A percentile compares a stretch with the other conserved stretches of the same genome.
These are phyloP conservation scores for Archilochus colubris DNA, from an alignment of 2,113 vertebrate species.

Conservation along the genomic window DNA sequence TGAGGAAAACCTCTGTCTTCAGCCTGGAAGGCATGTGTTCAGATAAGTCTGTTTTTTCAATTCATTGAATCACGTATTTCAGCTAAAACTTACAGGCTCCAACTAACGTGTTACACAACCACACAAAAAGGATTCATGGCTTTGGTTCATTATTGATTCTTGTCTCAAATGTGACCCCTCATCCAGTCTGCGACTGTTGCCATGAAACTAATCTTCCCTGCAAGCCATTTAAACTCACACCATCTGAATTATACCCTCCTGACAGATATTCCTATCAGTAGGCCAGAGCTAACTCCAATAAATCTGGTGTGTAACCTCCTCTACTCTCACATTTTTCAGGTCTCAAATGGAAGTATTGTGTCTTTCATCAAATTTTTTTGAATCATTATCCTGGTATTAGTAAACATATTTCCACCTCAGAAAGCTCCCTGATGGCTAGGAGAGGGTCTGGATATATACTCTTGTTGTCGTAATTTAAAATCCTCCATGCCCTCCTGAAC, in stretches of 20 bases:
- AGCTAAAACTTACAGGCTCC: neutral
- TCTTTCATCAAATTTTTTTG: neutral
- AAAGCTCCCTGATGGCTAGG: neutral
- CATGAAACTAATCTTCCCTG: neutral
- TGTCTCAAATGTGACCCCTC: neutral
- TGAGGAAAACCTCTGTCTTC: neutral
- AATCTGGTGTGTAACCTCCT: neutral
- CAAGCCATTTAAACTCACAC: neutral
- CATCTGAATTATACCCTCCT: neutral
- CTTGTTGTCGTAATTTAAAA: neutral
- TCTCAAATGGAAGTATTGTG: neutral
- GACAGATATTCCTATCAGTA: neutral
- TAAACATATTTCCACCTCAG: neutral
- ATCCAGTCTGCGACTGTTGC: neutral
- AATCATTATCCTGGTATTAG: neutral
- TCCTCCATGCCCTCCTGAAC: neutral
- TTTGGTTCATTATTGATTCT: neutral
- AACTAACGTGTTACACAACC: neutral
- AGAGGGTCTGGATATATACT: neutral
- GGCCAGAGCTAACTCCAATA: neutral
- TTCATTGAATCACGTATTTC: neutral
- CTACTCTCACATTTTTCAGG: neutral
- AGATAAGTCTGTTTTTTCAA: neutral
- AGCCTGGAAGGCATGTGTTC: neutral
- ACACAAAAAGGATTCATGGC: neutral